Evolutionary conservation across 1,140 invertebrate genomes (phyloP), one percentile per base, ranked within the genome.

Genomic region (Platyura marginata): DNA sequence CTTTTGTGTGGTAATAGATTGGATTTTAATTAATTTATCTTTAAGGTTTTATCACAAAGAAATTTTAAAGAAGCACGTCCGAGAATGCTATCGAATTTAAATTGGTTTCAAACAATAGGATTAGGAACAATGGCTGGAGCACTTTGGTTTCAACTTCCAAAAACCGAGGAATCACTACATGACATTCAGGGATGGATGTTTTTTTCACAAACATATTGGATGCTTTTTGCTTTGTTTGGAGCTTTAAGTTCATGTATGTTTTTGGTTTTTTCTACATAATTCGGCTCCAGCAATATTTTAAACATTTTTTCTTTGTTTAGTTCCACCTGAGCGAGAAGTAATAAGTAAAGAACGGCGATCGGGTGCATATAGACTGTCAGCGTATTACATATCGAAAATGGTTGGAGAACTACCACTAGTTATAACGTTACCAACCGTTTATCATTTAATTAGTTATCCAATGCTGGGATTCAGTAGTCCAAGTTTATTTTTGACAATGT

Each of bases 131-230:
- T 88, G 55, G 75, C 81, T 2, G 82, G 84, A 6, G 66, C 84
- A 4, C 65, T 88, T 11, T 88, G 83, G 83, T 81, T 84, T 49
- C 74, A 83, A 53, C 60, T 85, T 50, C 75, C 79, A 2, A 63
- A 81, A 21, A 75, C 67, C 6, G 85, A 89, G 59, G 72, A 79
- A 46, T 73, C 75, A 4, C 64, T 89, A 21, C 73, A 79, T 44
- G 82, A 89, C 59, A 75, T 87, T 22, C 79, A 83, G 63, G 84
- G 83, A 34, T 85, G 80, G 79, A 82, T 86, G 75, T 87, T 87
- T 55, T 87, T 86, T 63, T 81, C 81, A 18, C 80, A 79, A 20
- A 84, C 79, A 20, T 87, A 87, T 53, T 88, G 82, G 83, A 87
- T 86, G 77, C 66, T 88, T 21, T 85, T 85, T 57, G 77, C 82